Percentiles rank a stretch among this genome's conserved stretches.
Conservation (phyloP, 2,113 vertebrate genomes). For the Microcebus ravelobensis region DNA sequence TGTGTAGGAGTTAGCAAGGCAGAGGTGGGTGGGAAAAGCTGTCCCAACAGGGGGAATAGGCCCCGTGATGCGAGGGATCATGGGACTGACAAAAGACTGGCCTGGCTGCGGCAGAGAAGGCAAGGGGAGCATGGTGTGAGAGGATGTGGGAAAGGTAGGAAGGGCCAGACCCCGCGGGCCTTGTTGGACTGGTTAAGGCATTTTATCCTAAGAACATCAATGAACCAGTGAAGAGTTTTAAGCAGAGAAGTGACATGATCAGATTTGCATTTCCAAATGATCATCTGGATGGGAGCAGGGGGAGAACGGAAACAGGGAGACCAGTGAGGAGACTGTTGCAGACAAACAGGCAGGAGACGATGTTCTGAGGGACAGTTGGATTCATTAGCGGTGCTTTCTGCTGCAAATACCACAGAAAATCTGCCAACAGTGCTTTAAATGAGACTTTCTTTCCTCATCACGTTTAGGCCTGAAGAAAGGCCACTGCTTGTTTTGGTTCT, state of each 20-base stretch:
- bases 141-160: background rate
- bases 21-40: constrained; percentile 52
- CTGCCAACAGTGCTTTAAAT: constrained; percentile 39
- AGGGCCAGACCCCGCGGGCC: background rate
- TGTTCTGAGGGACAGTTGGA: constrained; percentile 18
- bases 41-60: constrained; percentile 40
- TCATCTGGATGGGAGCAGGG: constrained; percentile 9
- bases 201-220: constrained; percentile 34
- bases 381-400: constrained; percentile 34
- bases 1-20: constrained; percentile 64
- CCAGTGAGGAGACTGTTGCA: constrained; percentile 6
- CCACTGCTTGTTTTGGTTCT: constrained; percentile 4
- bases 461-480: background rate
- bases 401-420: constrained; percentile 45
- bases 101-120: constrained; percentile 46
- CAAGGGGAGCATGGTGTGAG: background rate
- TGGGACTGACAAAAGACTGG: constrained; percentile 43
- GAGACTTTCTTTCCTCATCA: constrained; percentile 22
- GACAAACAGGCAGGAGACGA: constrained; percentile 21
- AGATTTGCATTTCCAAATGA: constrained; percentile 17
- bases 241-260: constrained; percentile 1
- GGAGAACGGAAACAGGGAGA: background rate
- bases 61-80: constrained; percentile 56
- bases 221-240: constrained; percentile 6
- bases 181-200: background rate